These are phyloP conservation scores for Nineta flava DNA, from an alignment of 2,888 invertebrate genomes.

Conservation along the genomic window DNA sequence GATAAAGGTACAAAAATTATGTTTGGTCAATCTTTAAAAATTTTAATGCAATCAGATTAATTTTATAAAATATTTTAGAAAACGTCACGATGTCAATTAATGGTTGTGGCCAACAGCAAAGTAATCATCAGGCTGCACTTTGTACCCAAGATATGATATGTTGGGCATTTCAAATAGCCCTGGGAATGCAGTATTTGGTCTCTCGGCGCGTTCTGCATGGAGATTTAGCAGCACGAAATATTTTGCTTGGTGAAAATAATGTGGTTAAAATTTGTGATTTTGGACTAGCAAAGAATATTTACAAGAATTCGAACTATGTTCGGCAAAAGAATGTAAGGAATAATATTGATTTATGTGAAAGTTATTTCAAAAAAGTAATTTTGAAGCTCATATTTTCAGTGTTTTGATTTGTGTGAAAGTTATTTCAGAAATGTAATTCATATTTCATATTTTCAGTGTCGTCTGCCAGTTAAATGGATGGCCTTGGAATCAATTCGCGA, in stretches of 20 bases:
- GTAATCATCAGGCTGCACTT: conserved; percentile 60
- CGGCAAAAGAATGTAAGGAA: conserved; percentile 74
- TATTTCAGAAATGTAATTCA: background rate
- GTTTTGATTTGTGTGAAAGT: too few relatives aligned
- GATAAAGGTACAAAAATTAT: too few relatives aligned
- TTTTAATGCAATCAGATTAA: too few relatives aligned
- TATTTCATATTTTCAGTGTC: too few relatives aligned
- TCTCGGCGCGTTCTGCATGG: conserved; percentile 72
- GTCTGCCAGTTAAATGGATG: conserved; percentile 91
- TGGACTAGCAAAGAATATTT: conserved; percentile 83
- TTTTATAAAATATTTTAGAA: too few relatives aligned
- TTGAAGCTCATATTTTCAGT: conserved; percentile 17
- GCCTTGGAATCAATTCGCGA: conserved; percentile 87
- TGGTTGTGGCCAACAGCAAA: conserved; percentile 39
- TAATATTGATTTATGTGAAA: too few relatives aligned
- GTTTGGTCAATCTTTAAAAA: too few relatives aligned
- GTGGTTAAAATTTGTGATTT: conserved; percentile 95
- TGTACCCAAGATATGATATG: conserved; percentile 72
- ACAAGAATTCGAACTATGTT: conserved; percentile 77
- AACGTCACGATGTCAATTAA: conserved; percentile 34
- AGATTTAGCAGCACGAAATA: conserved; percentile 81
- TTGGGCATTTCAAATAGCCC: conserved; percentile 83
- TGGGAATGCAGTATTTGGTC: conserved; percentile 89
- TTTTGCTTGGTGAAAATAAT: conserved; percentile 75
- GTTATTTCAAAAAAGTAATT: background rate